These are phyloP conservation scores for Darevskia mixta DNA, from an alignment of 2,797 vertebrate species.

Conservation along the genomic window DNA sequence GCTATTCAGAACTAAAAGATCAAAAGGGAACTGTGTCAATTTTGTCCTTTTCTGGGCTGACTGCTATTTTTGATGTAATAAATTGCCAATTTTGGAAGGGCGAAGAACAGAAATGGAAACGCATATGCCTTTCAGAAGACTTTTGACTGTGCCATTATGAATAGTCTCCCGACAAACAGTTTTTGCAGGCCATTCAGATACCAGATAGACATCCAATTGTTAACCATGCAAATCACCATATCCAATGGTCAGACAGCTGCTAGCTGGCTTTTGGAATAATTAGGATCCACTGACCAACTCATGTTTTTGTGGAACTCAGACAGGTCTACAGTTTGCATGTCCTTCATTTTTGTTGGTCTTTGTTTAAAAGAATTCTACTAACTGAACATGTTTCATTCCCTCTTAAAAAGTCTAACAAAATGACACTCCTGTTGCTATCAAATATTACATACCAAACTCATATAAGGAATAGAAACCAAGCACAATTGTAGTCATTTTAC, in stretches of 20 bases:
- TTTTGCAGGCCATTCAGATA: constrained; percentile 75
- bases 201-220: constrained; percentile 78
- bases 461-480: constrained; percentile 20
- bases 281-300: constrained; percentile 60
- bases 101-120: constrained; percentile 78
- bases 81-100: constrained; percentile 79
- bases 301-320: constrained; percentile 63
- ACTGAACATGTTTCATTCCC: constrained; percentile 7
- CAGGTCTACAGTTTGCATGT: constrained; percentile 62
- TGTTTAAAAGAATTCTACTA: background rate
- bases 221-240: constrained; percentile 78
- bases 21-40: constrained; percentile 79
- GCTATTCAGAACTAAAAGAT: constrained; percentile 77
- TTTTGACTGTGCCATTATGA: constrained; percentile 77
- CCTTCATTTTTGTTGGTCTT: constrained; percentile 63
- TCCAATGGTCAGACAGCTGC: constrained; percentile 78
- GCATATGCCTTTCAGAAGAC: constrained; percentile 77
- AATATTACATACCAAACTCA: background rate
- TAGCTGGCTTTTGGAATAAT: constrained; percentile 76
- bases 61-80: constrained; percentile 77
- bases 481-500: background rate
- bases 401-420: background rate
- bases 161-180: constrained; percentile 78
- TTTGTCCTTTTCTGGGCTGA: constrained; percentile 72
- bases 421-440: background rate